phyloP scores from a whole-genome alignment of 2,797 vertebrate species.

The Cuniculus paca region DNA sequence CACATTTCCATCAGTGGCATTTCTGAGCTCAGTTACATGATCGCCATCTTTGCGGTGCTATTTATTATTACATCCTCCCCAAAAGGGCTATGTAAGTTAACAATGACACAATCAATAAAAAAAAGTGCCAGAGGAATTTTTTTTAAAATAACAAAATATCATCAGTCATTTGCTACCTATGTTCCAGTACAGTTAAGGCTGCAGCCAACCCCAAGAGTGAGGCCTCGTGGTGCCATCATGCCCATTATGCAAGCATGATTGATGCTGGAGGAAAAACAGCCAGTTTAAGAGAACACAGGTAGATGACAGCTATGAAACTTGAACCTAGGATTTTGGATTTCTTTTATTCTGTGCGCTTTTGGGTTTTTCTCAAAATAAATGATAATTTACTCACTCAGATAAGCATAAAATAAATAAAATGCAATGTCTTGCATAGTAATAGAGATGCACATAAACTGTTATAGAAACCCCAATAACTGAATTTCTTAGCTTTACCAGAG shows the following conservation, averaged over 20 bases:
- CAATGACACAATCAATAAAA: not conserved
- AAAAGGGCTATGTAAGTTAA: not conserved
- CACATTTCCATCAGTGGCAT: not conserved
- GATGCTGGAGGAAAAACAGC: not conserved
- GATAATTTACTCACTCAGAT: not conserved
- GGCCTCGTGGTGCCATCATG: not conserved
- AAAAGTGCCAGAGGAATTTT: not conserved
- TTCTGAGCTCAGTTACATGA: not conserved
- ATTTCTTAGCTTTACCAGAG: not conserved
- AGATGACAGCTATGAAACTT: not conserved
- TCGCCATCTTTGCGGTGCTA: not conserved
- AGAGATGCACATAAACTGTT: not conserved
- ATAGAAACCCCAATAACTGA: not conserved
- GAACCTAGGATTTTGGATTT: not conserved
- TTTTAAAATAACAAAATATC: not conserved
- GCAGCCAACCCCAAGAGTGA: not conserved
- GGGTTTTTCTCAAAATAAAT: not conserved
- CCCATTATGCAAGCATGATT: not conserved
- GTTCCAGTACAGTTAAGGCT: not conserved
- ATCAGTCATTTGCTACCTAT: not conserved
- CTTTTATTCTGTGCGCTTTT: not conserved
- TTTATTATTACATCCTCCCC: not conserved
- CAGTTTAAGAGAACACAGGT: not conserved
- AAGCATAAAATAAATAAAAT: constrained; percentile 29
- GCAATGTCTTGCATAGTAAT: not conserved